Percentiles rank a stretch among this genome's conserved stretches.
phyloP scores from a whole-genome alignment of 1,140 invertebrate genomes.

The Rhagoletis pomonella region DNA sequence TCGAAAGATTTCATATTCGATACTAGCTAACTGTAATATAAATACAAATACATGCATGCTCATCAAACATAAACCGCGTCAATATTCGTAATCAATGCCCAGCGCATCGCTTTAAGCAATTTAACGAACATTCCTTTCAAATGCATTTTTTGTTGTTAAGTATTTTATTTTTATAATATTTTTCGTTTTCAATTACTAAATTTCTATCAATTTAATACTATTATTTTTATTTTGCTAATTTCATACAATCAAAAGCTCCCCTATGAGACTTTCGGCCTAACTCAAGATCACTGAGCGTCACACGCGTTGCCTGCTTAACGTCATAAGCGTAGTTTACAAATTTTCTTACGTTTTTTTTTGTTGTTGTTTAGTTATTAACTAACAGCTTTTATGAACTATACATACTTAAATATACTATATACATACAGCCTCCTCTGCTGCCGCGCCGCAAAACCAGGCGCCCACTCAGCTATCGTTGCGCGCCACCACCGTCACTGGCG shows the following conservation, averaged over 20 bases:
- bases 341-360: too few species aligned
- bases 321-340: conserved; percentile 10
- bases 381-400: neutral
- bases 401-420: conserved; percentile 42
- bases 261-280: neutral
- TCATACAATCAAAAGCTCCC: neutral
- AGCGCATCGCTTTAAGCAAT: too few species aligned
- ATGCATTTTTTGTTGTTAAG: neutral
- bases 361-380: too few species aligned
- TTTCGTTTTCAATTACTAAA: neutral
- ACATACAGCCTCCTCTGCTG: conserved; percentile 31
- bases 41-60: conserved; percentile 1
- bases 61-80: conserved; percentile 17
- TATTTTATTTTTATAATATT: neutral
- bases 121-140: too few species aligned
- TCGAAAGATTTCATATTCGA: neutral
- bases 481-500: conserved; percentile 75
- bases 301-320: neutral
- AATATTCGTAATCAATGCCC: conserved; percentile 8
- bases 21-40: conserved; percentile 28
- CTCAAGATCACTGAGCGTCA: neutral
- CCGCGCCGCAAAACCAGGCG: neutral
- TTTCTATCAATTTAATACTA: neutral
- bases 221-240: conserved; percentile 18
- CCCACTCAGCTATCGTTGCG: conserved; percentile 74